Evolutionary conservation across 2,113 vertebrate genomes (phyloP).

Genomic region (Seriola aureovittata): DNA sequence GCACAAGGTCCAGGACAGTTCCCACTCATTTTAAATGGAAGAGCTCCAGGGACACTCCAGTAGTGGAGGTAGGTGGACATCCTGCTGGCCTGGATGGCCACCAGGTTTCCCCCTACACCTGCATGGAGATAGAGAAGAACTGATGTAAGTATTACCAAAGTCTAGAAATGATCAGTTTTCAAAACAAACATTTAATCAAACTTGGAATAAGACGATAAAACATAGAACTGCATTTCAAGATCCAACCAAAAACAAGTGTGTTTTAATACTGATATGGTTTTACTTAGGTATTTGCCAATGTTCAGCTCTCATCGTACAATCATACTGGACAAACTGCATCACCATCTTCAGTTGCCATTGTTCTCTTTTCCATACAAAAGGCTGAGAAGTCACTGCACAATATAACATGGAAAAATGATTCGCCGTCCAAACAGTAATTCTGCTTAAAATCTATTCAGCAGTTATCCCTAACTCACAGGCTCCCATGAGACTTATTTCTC

Average conservation of each 20-base stretch:
- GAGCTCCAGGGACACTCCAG: constrained; percentile 89
- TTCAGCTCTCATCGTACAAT: fast-evolving
- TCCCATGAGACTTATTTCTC: background rate
- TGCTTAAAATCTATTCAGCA: constrained; percentile 35
- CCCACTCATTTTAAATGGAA: constrained; percentile 87
- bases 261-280: background rate
- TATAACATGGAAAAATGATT: constrained; percentile 4
- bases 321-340: background rate
- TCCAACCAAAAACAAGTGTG: background rate
- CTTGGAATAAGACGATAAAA: background rate
- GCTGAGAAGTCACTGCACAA: background rate
- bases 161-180: background rate
- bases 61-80: constrained; percentile 95
- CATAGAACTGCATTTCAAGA: background rate
- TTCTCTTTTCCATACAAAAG: background rate
- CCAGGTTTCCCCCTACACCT: constrained; percentile 95
- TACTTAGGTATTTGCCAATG: background rate
- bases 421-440: constrained; percentile 12
- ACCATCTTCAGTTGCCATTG: background rate
- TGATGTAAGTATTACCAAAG: background rate
- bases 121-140: background rate
- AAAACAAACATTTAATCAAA: background rate
- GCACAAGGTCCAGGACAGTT: constrained; percentile 88
- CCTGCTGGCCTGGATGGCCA: constrained; percentile 94
- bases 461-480: background rate